Base-by-base conservation (phyloP, 2,113 vertebrate genomes). In the Podilymbus podiceps region DNA sequence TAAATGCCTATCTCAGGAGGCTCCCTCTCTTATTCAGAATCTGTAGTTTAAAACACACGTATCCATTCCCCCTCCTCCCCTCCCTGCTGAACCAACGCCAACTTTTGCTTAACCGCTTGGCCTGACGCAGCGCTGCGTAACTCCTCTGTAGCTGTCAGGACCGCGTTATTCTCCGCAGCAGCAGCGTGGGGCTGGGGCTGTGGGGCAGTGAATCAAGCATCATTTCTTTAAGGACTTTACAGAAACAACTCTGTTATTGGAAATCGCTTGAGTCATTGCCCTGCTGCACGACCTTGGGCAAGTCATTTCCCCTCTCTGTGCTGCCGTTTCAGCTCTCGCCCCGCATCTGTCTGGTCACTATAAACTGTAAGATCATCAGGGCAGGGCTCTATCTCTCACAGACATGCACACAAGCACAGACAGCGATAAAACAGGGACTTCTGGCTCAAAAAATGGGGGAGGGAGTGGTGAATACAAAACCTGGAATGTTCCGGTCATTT, bases 261-360 rank as follows among this genome's bases (percentile, higher is more conserved):
- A 81, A 97, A 89, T 63, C 3, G 3, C 46, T 93, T 90, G 83
- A 94, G 83, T 94, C 95, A 94, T 19, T 96, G 90, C 85, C 93
- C 79, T 30, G 6, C 50, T 71, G 82, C 59, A 50, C 0, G 47
- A 86, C 90, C 96, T 75, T 3, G 46, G 86, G 35, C 85, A 95
- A 96, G 73, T 89, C 68, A 87, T 64, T 94, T 96, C 92, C 96
- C 93, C 49, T 92, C 68, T 62, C 88, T 15, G n/a, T 49, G 80
- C 95, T 3, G 49, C 40, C 2, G 5, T 56, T 90, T 88, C 79
- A 67, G 60, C 88, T 78, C 94, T 94, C 76, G 15, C 46, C 68
- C 64, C 0, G 0, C 35, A 5, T 93, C 47, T 60, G 42, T 71
- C 82, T 84, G 90, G 72, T 88, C 33, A 0, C 75, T 81, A 20